A percentile compares a stretch with the other conserved stretches of the same genome.
Evolutionary conservation across 1,140 invertebrate species (phyloP).

Genomic region (Pseudomyrmex concolor): DNA sequence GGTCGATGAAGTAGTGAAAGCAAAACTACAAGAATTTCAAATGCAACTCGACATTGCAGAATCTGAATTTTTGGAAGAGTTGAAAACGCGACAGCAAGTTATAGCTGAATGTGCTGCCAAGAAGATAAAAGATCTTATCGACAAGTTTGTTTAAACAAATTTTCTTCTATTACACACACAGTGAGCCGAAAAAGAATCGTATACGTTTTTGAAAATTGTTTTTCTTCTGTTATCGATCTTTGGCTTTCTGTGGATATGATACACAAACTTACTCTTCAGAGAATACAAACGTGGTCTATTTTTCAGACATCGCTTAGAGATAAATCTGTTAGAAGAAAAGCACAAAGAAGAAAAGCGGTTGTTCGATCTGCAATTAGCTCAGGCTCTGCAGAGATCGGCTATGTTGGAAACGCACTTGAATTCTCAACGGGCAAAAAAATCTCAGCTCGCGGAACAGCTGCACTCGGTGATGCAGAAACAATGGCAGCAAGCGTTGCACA

Average conservation of each 20-base stretch:
- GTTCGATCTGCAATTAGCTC: slow-evolving; percentile 88
- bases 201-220: no score
- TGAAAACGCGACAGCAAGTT: slow-evolving; percentile 88
- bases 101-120: slow-evolving; percentile 89
- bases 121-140: slow-evolving; percentile 89
- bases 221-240: no score
- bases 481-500: slow-evolving; percentile 90
- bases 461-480: slow-evolving; percentile 92
- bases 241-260: neutral
- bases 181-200: no score
- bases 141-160: slow-evolving; percentile 87
- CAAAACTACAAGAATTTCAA: slow-evolving; percentile 92
- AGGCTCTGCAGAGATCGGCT: slow-evolving; percentile 88
- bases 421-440: slow-evolving; percentile 86
- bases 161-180: neutral
- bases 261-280: neutral
- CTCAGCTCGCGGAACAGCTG: slow-evolving; percentile 89
- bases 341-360: slow-evolving; percentile 90
- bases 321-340: slow-evolving; percentile 91
- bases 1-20: slow-evolving; percentile 90
- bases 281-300: neutral
- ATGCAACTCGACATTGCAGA: slow-evolving; percentile 89
- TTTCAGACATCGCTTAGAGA: slow-evolving; percentile 89
- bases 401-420: slow-evolving; percentile 87
- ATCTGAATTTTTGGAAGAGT: slow-evolving; percentile 87